These are phyloP conservation scores for Xenopus laevis DNA, from an alignment of 2,113 vertebrate genomes.

Conservation along the genomic window DNA sequence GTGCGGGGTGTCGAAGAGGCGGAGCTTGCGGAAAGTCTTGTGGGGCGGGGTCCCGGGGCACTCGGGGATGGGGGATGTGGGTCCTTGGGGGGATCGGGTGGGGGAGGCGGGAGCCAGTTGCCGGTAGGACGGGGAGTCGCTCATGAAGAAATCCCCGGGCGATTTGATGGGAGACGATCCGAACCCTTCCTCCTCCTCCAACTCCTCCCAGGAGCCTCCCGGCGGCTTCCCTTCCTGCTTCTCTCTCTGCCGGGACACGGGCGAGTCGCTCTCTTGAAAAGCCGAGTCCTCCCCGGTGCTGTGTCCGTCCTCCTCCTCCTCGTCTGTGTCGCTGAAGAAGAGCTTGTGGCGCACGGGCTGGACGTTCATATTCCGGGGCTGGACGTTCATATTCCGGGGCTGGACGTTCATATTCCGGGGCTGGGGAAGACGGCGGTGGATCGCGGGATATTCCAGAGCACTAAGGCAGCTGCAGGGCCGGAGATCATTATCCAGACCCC, in stretches of 20 bases:
- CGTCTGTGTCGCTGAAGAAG: conserved; percentile 73
- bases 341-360: conserved; percentile 73
- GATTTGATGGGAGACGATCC: conserved; percentile 76
- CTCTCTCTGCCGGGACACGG: conserved; percentile 63
- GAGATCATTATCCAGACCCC: no score
- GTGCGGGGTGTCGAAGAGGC: conserved; percentile 92
- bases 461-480: no score
- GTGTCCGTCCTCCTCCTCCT: conserved; percentile 81
- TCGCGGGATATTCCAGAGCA: no score
- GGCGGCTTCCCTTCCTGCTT: conserved; percentile 55
- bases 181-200: conserved; percentile 84
- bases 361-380: conserved; percentile 49
- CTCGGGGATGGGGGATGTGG: conserved; percentile 72
- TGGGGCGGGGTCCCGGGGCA: conserved; percentile 90
- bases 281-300: conserved; percentile 90
- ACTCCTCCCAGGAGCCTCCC: conserved; percentile 71
- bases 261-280: conserved; percentile 88
- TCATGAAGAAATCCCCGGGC: conserved; percentile 62
- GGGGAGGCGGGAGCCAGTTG: no score
- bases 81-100: conserved; percentile 44
- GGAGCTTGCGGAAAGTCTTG: conserved; percentile 89
- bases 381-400: conserved; percentile 48
- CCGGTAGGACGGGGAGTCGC: conserved; percentile 35
- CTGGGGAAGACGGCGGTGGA: no score
- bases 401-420: conserved; percentile 48